These are phyloP conservation scores for Prionace glauca DNA, from an alignment of 2,797 vertebrate genomes.

Conservation along the genomic window DNA sequence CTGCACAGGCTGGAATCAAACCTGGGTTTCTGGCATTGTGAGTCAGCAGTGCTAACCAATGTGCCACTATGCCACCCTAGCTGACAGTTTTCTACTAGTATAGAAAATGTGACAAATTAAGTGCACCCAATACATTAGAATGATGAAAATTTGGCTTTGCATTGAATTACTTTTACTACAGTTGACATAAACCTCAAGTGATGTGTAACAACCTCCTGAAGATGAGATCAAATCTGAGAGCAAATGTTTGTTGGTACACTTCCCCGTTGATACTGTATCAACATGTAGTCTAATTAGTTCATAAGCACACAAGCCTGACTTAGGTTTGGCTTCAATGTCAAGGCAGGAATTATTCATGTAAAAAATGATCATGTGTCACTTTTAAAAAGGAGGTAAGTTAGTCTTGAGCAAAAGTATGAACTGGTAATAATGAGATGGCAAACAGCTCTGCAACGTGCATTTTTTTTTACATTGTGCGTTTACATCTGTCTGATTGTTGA, in stretches of 20 bases:
- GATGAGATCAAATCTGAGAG: neutral
- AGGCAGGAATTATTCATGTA: neutral
- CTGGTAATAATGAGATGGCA: neutral
- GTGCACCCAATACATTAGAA: too few relatives aligned
- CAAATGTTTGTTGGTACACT: neutral
- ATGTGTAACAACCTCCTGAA: neutral
- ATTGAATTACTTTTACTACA: neutral
- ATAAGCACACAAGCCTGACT: neutral
- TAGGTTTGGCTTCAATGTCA: neutral
- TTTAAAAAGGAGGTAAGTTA: neutral
- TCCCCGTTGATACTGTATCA: neutral
- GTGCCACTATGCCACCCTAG: too few relatives aligned
- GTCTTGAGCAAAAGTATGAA: neutral
- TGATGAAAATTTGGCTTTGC: neutral
- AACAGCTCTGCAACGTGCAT: neutral
- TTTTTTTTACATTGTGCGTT: too few relatives aligned
- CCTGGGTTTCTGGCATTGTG: too few relatives aligned
- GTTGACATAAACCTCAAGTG: neutral
- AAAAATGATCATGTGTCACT: neutral
- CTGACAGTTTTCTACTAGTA: neutral
- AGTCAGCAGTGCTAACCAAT: too few relatives aligned
- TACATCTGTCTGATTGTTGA: too few relatives aligned
- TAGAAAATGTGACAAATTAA: too few relatives aligned
- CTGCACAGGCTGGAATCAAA: too few relatives aligned
- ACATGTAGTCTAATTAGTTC: too few relatives aligned